Evolutionary conservation across 2,888 invertebrate species (phyloP), one percentile per base, ranked within the genome.

Genomic region (Glyphotaelius pellucidus): DNA sequence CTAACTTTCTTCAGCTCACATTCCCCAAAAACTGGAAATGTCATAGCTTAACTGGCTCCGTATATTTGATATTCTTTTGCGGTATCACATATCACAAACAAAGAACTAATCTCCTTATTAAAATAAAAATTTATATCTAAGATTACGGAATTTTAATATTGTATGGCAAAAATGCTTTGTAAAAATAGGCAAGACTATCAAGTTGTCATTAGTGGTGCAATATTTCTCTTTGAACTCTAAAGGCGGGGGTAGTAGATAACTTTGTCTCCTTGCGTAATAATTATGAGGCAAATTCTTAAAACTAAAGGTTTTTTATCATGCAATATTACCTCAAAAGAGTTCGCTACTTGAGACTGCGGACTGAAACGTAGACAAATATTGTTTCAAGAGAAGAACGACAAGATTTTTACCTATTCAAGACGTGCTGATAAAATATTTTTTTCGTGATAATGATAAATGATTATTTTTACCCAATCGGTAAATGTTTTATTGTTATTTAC

Each of bases 211-310:
- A 93, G 30, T 32, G 91, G 81, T 85, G 86, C 90, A 89, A 84
- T 86, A 79, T 90, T 90, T 89, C 90, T 81, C 92, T 93, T 93
- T 93, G 92, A 91, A 90, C 79, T 92, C 52, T n/a, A 67, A 31
- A 31, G 15, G 32, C 67, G 47, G 32, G 9, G 84, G 35, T 81
- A 38, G 79, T 35, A 31, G 38, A 80, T 84, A 93, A 67, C 91
- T 92, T 93, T 92, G 90, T 93, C 92, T 93, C 91, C 81, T 86
- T 83, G 90, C 87, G 67, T 92, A 90, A 93, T 93, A 93, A 93
- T 93, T 93, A 93, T 93, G 84, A 92, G 90, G 84, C 87, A 91
- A 93, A 92, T 93, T 93, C 92, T 93, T 91, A 38, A 32, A 85
- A 92, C 80, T 91, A 83, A 32, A 3, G 79, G 90, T 91, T 90